Conservation (phyloP, 2,113 vertebrate genomes). For the Labeo catla region DNA sequence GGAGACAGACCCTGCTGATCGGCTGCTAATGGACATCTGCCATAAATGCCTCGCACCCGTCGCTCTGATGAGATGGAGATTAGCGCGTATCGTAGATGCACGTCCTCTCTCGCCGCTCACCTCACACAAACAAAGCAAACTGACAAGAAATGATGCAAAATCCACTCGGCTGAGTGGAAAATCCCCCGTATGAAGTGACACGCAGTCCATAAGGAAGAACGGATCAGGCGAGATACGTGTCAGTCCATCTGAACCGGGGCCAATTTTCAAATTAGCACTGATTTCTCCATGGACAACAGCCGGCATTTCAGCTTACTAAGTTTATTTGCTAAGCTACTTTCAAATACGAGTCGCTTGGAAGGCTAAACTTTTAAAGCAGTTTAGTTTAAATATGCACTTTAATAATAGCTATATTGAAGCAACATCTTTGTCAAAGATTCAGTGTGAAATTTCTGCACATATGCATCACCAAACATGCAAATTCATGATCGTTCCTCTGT, state of each 20-base stretch:
- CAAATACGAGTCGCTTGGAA: too few species aligned
- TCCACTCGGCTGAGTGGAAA: conserved; percentile 30
- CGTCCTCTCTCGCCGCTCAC: neutral
- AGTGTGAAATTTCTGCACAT: neutral
- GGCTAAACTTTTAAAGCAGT: neutral
- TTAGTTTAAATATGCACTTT: neutral
- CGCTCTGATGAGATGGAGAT: conserved; percentile 20
- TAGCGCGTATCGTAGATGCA: conserved; percentile 17
- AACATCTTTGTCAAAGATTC: neutral
- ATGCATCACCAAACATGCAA: neutral
- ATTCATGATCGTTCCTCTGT: neutral
- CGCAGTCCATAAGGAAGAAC: conserved; percentile 1
- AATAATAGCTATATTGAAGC: neutral
- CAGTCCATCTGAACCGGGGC: conserved; percentile 21
- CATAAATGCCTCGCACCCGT: conserved; percentile 42
- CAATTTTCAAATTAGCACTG: conserved; percentile 40
- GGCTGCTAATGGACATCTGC: conserved; percentile 61
- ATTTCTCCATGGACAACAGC: conserved; percentile 29
- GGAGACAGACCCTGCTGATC: conserved; percentile 51
- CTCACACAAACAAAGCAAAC: conserved; percentile 30
- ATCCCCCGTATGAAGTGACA: conserved; percentile 35
- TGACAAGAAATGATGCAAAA: conserved; percentile 21
- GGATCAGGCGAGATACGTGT: conserved; percentile 20
- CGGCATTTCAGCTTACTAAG: neutral
- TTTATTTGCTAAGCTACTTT: neutral